phyloP scores from a whole-genome alignment of 2,888 invertebrate genomes.

The Drosophila yooni region DNA sequence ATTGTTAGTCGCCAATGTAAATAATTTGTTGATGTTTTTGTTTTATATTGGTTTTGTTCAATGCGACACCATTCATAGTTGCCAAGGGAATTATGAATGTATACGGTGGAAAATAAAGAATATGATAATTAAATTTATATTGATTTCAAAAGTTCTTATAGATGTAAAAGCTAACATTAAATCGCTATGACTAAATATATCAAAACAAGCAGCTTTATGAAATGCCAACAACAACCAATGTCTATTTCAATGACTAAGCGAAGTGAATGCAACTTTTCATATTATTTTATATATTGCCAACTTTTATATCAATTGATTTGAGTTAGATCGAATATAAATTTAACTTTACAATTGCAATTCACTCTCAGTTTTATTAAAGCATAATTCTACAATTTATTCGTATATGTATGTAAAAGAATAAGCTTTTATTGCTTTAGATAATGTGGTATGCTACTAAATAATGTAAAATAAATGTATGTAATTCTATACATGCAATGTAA shows the following conservation, averaged over 20 bases:
- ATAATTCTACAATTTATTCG: not conserved
- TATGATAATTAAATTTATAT: slow-evolving; percentile 59
- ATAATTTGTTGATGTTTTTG: slow-evolving; percentile 59
- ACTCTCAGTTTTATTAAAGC: slow-evolving; percentile 7
- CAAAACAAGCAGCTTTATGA: slow-evolving; percentile 15
- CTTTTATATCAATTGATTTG: not conserved
- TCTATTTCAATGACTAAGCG: not conserved
- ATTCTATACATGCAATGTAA: slow-evolving; percentile 35
- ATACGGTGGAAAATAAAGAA: slow-evolving; percentile 66
- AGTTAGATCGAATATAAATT: not conserved
- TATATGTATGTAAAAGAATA: not conserved
- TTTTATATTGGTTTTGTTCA: slow-evolving; percentile 44
- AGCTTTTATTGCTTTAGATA: not conserved
- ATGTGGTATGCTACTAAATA: not conserved
- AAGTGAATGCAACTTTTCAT: slow-evolving; percentile 3
- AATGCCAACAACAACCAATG: slow-evolving; percentile 6
- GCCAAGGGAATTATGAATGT: slow-evolving; percentile 29
- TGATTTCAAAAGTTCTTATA: slow-evolving; percentile 17
- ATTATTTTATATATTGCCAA: not conserved
- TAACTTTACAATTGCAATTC: slow-evolving; percentile 3
- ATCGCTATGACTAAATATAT: not conserved
- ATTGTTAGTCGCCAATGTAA: slow-evolving; percentile 32
- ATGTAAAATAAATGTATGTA: not conserved
- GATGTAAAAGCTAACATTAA: slow-evolving; percentile 9
- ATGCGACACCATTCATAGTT: slow-evolving; percentile 58